Percentiles rank a stretch among this genome's conserved stretches.
Evolutionary conservation across 2,888 invertebrate genomes (phyloP).

Genomic region (Dysmachus trigonus): DNA sequence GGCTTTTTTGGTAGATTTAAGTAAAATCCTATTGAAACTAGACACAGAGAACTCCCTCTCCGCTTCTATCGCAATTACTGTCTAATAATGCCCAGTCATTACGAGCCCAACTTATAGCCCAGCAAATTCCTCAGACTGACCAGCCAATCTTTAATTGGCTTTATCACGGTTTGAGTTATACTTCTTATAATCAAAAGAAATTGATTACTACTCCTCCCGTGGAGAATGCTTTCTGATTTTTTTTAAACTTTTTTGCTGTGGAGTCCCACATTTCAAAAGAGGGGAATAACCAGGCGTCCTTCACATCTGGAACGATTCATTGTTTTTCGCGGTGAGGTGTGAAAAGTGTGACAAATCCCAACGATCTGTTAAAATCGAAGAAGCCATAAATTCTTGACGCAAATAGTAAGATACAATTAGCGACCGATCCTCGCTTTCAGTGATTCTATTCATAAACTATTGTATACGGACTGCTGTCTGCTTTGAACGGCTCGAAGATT

Average conservation of each 20-base stretch:
- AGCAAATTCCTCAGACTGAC: background rate
- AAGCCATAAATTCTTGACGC: background rate
- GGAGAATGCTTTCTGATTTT: slow-evolving; percentile 5
- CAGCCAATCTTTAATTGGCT: background rate
- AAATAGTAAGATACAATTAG: background rate
- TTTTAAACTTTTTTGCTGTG: background rate
- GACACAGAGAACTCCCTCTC: background rate
- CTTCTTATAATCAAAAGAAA: slow-evolving; percentile 14
- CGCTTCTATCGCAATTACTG: background rate
- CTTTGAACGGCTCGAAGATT: background rate
- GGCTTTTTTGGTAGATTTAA: slow-evolving; percentile 29
- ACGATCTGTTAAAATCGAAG: background rate
- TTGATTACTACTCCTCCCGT: slow-evolving; percentile 28
- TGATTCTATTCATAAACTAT: background rate
- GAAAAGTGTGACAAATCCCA: slow-evolving; percentile 3
- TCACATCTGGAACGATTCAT: background rate
- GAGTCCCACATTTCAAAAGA: background rate
- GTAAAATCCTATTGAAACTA: background rate
- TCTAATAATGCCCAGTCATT: slow-evolving; percentile 31
- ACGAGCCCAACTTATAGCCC: background rate
- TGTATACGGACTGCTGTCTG: background rate
- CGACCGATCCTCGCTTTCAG: background rate
- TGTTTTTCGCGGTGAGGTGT: background rate
- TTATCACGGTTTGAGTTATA: slow-evolving; percentile 8
- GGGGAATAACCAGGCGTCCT: slow-evolving; percentile 36